These are phyloP conservation scores for Pomacea canaliculata DNA, from an alignment of 2,888 invertebrate genomes.

Conservation along the genomic window DNA sequence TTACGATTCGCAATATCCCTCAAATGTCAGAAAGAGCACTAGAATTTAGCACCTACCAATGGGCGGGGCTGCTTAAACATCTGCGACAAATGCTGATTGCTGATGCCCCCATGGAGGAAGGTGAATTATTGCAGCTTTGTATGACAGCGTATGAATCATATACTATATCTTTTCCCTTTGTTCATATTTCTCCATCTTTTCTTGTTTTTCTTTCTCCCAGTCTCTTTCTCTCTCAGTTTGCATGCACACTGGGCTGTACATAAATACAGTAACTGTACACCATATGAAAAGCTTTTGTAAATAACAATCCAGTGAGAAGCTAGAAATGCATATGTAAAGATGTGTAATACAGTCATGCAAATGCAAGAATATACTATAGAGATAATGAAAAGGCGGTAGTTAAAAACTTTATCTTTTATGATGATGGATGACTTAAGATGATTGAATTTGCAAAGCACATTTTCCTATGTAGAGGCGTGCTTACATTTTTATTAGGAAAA, in stretches of 20 bases:
- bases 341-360: too few relatives aligned
- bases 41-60: conserved; percentile 65
- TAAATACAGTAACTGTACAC: neutral
- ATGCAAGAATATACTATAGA: too few relatives aligned
- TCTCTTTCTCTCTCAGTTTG: neutral
- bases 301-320: too few relatives aligned
- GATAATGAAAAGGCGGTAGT: too few relatives aligned
- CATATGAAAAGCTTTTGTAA: too few relatives aligned
- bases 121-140: conserved; percentile 37
- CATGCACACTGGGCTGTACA: too few relatives aligned
- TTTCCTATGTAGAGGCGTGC: too few relatives aligned
- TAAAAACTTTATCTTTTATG: too few relatives aligned
- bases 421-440: too few relatives aligned
- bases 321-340: too few relatives aligned
- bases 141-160: neutral
- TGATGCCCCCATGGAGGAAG: conserved; percentile 68
- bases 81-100: conserved; percentile 69
- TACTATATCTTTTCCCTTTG: neutral
- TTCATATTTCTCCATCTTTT: neutral
- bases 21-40: conserved; percentile 63
- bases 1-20: conserved; percentile 66
- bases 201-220: neutral
- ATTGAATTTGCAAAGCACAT: too few relatives aligned
- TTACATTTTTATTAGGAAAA: too few relatives aligned
- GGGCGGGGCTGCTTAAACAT: conserved; percentile 67